Evolutionary conservation across 2,113 vertebrate species (phyloP).

Genomic region (Atherinomorus stipes): DNA sequence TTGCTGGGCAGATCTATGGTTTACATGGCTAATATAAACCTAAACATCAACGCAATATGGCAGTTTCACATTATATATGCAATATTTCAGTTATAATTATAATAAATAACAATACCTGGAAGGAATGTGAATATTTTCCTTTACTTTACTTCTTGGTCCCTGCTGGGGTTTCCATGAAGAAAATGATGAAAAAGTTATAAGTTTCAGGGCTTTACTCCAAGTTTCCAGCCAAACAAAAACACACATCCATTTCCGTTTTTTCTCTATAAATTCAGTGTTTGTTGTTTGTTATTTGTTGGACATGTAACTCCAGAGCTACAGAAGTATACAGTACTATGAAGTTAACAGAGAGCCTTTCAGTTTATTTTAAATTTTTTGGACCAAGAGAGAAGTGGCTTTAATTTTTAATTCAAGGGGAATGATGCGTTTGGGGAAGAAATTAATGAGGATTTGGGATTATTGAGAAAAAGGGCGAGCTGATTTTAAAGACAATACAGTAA

Average conservation of each 20-base stretch:
- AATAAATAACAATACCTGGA: neutral
- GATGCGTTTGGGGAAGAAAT: neutral
- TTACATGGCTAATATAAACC: neutral
- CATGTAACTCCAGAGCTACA: too few relatives aligned
- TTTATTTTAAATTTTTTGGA: neutral
- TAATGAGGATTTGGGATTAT: constrained; percentile 3
- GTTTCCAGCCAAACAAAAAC: constrained; percentile 17
- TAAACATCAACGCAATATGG: neutral
- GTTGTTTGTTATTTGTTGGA: too few relatives aligned
- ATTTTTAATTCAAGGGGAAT: neutral
- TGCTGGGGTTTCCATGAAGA: neutral
- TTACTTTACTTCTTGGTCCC: neutral
- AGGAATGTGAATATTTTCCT: neutral
- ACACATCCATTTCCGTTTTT: neutral
- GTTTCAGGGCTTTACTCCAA: constrained; percentile 12
- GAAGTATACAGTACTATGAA: constrained; percentile 1
- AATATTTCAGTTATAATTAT: neutral
- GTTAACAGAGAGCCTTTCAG: constrained; percentile 4
- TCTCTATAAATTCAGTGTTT: neutral
- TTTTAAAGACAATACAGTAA: constrained; percentile 1
- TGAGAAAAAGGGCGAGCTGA: neutral
- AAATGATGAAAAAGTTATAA: neutral
- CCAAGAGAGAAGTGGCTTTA: neutral
- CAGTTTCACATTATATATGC: neutral
- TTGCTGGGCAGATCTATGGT: neutral